Evolutionary conservation across 2,113 vertebrate genomes (phyloP), one percentile per base, ranked within the genome.

Genomic region (Macrotus californicus): DNA sequence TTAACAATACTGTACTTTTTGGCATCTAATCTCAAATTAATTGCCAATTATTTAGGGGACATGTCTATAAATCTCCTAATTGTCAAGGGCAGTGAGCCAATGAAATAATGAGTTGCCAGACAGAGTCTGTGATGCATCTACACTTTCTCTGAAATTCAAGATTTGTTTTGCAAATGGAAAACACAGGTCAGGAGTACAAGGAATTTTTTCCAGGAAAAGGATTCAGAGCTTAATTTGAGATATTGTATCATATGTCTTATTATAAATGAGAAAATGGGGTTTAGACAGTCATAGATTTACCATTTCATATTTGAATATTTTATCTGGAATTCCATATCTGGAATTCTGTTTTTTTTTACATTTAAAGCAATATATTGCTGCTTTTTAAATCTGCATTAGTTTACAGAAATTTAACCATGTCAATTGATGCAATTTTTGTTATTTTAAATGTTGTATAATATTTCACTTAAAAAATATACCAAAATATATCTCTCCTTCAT

Each of bases 11-110:
- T 92, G 64, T 84, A 93, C 59, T 92, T 95, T 96, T 64, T 24
- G 82, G 90, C 92, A 96, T 94, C 92, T 88, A 96, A 96, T 96
- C 67, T 93, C 81, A 92, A 95, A 96, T 95, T 95, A 96, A 97
- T 95, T 97, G 96, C 82, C 95, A 96, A 87, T 97, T 96, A 96
- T 95, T 96, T 80, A 59, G 69, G 70, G 54, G 67, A 80, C 93
- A 76, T 48, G 29, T 94, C 85, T 86, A 94, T 94, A 95, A 96
- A 92, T 94, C 89, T 64, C 64, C 80, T 96, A 97, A 96, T 76
- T 94, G 87, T 94, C 72, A 76, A 94, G 96, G 93, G 94, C 92
- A 87, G 48, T 64, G 50, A 96, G 95, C 72, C 95, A 95, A 83
- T 88, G 52, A 94, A 94, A 95, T 89, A 89, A 91, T 92, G 94